Conservation (phyloP, 2,797 vertebrate genomes). For the Oreochromis mossambicus region DNA sequence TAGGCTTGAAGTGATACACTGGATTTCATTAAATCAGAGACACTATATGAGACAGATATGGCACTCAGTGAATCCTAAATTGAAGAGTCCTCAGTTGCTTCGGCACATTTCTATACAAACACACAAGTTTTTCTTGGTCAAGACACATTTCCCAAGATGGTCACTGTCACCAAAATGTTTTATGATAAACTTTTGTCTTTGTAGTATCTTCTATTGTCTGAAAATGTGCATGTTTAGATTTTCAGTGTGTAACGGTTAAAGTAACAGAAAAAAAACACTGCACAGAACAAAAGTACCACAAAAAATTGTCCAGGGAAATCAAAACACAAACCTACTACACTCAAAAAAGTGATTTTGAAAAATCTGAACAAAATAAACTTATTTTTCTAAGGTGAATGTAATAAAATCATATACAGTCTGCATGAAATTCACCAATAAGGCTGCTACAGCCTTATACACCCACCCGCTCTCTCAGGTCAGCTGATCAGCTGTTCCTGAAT, state of each 20-base stretch:
- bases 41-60: neutral
- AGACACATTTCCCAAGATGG: neutral
- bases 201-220: neutral
- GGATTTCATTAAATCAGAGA: neutral
- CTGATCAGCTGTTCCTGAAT: no score
- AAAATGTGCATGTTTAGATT: neutral
- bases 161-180: neutral
- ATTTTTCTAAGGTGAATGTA: no score
- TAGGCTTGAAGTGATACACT: neutral
- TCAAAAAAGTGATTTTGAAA: no score
- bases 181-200: neutral
- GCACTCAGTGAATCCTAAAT: neutral
- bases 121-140: neutral
- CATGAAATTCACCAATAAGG: neutral
- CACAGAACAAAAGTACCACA: neutral
- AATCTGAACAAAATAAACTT: no score
- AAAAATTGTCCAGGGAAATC: neutral
- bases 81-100: neutral
- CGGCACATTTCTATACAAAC: neutral
- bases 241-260: neutral
- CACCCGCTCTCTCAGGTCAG: no score
- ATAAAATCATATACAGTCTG: neutral
- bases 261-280: neutral
- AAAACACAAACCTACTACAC: neutral
- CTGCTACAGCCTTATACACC: no score